phyloP scores from a whole-genome alignment of 2,113 vertebrate genomes.

The Mus pahari region DNA sequence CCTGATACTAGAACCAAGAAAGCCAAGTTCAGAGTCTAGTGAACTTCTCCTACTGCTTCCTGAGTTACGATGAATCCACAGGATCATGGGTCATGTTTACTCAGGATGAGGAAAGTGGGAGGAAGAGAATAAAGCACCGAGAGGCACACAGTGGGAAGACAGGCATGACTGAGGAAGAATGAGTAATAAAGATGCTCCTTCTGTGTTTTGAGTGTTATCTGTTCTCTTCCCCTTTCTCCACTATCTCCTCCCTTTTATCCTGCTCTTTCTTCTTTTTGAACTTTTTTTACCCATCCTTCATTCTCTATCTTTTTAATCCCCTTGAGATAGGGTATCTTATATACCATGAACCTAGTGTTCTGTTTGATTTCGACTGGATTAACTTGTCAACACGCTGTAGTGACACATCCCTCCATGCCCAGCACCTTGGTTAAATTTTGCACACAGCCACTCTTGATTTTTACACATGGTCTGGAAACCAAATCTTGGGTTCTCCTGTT shows the following conservation, averaged over 20 bases:
- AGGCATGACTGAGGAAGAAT: background rate
- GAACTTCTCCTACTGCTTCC: background rate
- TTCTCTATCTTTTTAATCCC: background rate
- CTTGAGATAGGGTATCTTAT: background rate
- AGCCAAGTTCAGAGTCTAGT: background rate
- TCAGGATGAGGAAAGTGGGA: background rate
- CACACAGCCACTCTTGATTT: background rate
- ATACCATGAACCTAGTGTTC: background rate
- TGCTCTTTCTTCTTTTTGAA: background rate
- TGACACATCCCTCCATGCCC: background rate
- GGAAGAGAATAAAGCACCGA: background rate
- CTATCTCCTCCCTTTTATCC: background rate
- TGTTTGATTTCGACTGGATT: background rate
- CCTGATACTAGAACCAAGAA: background rate
- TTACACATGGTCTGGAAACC: background rate
- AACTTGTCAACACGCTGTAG: background rate
- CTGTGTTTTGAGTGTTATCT: background rate
- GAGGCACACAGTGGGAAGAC: background rate
- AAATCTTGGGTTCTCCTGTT: background rate
- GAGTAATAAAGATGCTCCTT: background rate
- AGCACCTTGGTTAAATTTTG: background rate
- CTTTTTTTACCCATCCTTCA: background rate
- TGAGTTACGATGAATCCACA: background rate
- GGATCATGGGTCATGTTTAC: background rate
- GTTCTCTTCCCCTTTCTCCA: background rate